phyloP scores from a whole-genome alignment of 2,888 invertebrate genomes.

The Calameuta idolon region DNA sequence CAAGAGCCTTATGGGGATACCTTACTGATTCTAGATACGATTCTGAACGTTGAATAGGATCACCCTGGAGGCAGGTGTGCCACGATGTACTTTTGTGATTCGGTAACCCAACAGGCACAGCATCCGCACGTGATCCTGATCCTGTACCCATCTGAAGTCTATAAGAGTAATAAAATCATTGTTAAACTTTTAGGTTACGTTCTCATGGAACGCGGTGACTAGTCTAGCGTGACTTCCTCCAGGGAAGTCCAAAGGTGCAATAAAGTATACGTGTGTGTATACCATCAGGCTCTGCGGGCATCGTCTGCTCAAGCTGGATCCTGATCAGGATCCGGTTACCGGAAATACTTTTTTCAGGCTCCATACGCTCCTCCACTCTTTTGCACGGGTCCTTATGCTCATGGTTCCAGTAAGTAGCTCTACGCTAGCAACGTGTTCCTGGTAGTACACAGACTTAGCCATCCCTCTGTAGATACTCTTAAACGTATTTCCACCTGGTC shows the following conservation, averaged over 20 bases:
- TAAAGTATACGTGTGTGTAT: not conserved
- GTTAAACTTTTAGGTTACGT: not conserved
- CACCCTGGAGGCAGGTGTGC: slow-evolving; percentile 1
- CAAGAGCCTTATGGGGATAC: not conserved
- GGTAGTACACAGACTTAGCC: not conserved
- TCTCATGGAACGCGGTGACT: not conserved
- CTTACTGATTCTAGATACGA: not conserved
- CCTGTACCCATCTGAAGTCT: not conserved
- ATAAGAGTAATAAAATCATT: not conserved
- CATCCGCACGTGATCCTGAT: not conserved
- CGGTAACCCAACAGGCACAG: not conserved
- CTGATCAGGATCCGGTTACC: not conserved
- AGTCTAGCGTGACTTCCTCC: slow-evolving; percentile 11
- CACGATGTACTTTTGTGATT: not conserved
- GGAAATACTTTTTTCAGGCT: not conserved
- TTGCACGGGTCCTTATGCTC: not conserved
- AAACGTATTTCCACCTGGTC: not conserved
- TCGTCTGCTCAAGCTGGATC: not conserved
- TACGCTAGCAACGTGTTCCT: not conserved
- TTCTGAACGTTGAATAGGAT: not conserved
- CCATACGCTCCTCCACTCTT: not conserved
- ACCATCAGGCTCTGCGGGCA: not conserved
- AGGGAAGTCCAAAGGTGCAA: slow-evolving; percentile 6
- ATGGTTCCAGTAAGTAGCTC: not conserved
- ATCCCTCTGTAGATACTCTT: not conserved